Base-by-base conservation (phyloP, 2,888 invertebrate species). In the Bellardia bayeri region DNA sequence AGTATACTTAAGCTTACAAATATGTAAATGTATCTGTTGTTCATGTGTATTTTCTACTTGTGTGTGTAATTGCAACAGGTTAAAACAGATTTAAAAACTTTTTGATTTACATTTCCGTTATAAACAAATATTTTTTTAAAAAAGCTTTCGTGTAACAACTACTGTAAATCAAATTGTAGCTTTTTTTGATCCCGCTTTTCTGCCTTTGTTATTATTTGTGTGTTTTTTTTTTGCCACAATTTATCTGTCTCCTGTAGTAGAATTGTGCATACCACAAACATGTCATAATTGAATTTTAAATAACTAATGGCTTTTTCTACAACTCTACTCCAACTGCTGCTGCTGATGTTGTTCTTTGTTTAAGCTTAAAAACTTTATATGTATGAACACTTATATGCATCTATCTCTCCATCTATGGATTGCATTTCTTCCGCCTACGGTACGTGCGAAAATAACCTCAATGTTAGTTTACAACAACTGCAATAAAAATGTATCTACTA, bases 401-500 rank as follows among this genome's bases (percentile, higher is more conserved):
- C 8, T 54, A 82, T 86, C 72, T 82, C 74, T 75, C 42, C 33
- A 80, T 76, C 56, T 80, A 56, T 84, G 45, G 16, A 58, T 61
- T 76, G 63, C 40, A 71, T 83, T 80, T 87, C 80, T 87, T 84
- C 87, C 87, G 84, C 87, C 87, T 87, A 87, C 87, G 56, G 84
- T 84, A 84, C 84, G 84, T 82, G 87, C 87, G 72, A 84, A 83
- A 84, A 81, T 80, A 84, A 82, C 87, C 87, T 84, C 84, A 84
- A 78, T 81, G 66, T 78, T 84, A 63, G 66, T 69, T 82, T 75
- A 69, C 75, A 75, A 81, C 61, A 85, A 85, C 75, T 69, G 51
- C 72, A 84, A 84, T 79, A 85, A 81, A 71, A 85, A 54, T 88
- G 63, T 79, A 81, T 88, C 76, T 71, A 68, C 76, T 71, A 68